A percentile compares a stretch with the other conserved stretches of the same genome.
These are phyloP conservation scores for Sebastes fasciatus DNA, from an alignment of 2,113 vertebrate genomes.

Conservation along the genomic window DNA sequence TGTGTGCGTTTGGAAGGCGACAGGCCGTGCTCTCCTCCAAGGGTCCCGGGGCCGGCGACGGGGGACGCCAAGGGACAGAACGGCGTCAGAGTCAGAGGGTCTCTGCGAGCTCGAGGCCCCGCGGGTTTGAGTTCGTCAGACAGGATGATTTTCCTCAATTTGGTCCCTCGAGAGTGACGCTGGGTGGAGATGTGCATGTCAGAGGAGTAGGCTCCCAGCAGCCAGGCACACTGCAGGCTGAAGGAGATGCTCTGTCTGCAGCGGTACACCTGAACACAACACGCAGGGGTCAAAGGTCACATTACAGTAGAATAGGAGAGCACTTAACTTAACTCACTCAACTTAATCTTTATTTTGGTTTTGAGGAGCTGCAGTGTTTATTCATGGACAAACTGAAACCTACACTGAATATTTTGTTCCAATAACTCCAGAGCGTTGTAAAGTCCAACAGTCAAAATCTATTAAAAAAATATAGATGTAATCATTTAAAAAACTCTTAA, in stretches of 20 bases:
- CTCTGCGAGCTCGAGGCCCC: constrained; percentile 80
- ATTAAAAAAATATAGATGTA: too few relatives aligned
- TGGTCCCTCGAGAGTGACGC: constrained; percentile 93
- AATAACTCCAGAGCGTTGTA: too few relatives aligned
- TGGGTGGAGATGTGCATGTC: constrained; percentile 99
- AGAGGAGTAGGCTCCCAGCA: constrained; percentile 93
- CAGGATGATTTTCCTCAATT: constrained; percentile 93
- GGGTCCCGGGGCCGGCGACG: constrained; percentile 73
- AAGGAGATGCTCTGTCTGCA: constrained; percentile 97
- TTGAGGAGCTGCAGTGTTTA: too few relatives aligned
- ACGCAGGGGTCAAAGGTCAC: neutral
- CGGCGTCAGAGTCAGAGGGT: constrained; percentile 70
- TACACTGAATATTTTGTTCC: too few relatives aligned
- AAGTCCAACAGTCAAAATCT: too few relatives aligned
- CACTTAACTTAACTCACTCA: too few relatives aligned
- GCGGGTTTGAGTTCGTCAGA: constrained; percentile 94
- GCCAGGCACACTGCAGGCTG: constrained; percentile 93
- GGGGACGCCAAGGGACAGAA: constrained; percentile 48
- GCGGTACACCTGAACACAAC: constrained; percentile 86
- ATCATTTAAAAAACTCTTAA: too few relatives aligned
- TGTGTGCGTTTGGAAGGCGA: constrained; percentile 97
- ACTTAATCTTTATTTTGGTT: too few relatives aligned
- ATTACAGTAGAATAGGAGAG: too few relatives aligned
- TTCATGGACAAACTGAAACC: too few relatives aligned
- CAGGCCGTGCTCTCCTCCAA: constrained; percentile 81